Conservation (phyloP, 2,888 invertebrate species). For the Xiphydria camelus region DNA sequence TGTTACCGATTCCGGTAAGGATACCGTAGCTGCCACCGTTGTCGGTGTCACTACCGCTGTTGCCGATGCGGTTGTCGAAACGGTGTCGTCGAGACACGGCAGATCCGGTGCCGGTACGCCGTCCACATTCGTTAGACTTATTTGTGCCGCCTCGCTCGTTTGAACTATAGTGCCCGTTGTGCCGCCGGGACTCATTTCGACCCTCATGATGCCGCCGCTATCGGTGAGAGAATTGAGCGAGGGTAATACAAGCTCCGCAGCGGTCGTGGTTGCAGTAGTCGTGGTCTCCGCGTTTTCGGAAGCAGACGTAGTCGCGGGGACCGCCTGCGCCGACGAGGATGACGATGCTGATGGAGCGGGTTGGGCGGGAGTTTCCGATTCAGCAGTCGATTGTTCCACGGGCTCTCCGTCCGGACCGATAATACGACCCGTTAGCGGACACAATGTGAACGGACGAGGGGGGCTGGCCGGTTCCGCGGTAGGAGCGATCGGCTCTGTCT, state of each 20-base stretch:
- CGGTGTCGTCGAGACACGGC: constrained; percentile 50
- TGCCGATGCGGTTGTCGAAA: constrained; percentile 14
- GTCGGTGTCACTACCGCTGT: constrained; percentile 8
- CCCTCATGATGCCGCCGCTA: constrained; percentile 48
- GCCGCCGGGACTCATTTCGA: constrained; percentile 67
- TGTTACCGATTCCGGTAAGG: constrained; percentile 2
- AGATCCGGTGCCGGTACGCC: constrained; percentile 45
- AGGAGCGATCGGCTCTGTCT: constrained; percentile 60
- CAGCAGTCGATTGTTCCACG: constrained; percentile 48
- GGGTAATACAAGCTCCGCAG: constrained; percentile 49
- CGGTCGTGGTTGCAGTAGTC: constrained; percentile 29
- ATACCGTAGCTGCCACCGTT: not conserved
- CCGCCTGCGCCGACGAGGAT: constrained; percentile 25
- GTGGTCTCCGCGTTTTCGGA: not conserved
- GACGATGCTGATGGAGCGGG: constrained; percentile 20
- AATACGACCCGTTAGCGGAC: constrained; percentile 67
- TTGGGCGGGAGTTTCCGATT: constrained; percentile 26
- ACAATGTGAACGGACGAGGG: constrained; percentile 71
- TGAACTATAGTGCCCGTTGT: constrained; percentile 67
- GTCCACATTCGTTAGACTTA: constrained; percentile 31
- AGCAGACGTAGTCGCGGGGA: constrained; percentile 14
- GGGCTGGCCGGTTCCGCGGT: constrained; percentile 66
- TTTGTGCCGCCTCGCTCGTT: constrained; percentile 41
- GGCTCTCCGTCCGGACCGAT: constrained; percentile 54
- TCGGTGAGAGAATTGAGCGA: constrained; percentile 48